Evolutionary conservation across 1,140 invertebrate genomes (phyloP).

Genomic region (Dermatophagoides farinae): DNA sequence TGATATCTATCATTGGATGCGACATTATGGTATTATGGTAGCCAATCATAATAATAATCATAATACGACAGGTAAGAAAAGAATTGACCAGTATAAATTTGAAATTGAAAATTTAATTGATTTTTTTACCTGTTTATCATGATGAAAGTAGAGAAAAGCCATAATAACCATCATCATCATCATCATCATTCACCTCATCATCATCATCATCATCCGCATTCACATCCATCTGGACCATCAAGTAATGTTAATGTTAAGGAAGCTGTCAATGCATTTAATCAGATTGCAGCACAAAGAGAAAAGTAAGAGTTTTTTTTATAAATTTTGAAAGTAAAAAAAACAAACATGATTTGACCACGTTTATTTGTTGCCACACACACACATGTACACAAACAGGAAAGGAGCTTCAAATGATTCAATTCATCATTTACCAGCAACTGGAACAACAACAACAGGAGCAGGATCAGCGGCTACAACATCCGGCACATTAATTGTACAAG

Average conservation of each 20-base stretch:
- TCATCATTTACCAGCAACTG: not conserved
- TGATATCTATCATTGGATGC: conserved; percentile 55
- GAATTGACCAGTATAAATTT: no score
- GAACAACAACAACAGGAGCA: not conserved
- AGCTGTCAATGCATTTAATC: conserved; percentile 36
- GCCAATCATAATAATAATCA: conserved; percentile 26
- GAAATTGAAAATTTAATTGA: no score
- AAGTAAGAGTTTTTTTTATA: conserved; percentile 14
- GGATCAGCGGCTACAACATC: no score
- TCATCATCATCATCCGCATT: not conserved
- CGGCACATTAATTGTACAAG: not conserved
- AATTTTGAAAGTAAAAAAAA: not conserved
- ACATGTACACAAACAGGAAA: not conserved
- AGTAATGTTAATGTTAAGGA: conserved; percentile 36
- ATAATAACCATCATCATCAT: not conserved
- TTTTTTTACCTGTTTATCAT: no score
- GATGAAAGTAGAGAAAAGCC: no score
- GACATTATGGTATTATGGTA: conserved; percentile 29
- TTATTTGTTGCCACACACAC: not conserved
- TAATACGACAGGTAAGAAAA: not conserved
- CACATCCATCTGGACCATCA: not conserved
- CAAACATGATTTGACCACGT: not conserved
- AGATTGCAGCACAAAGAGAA: conserved; percentile 25
- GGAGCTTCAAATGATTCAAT: not conserved
- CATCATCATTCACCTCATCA: not conserved